Evolutionary conservation across 92 coral and sea anemone genomes (phyloP), one percentile per base, ranked within the genome.

Genomic region (Desmophyllum pertusum): DNA sequence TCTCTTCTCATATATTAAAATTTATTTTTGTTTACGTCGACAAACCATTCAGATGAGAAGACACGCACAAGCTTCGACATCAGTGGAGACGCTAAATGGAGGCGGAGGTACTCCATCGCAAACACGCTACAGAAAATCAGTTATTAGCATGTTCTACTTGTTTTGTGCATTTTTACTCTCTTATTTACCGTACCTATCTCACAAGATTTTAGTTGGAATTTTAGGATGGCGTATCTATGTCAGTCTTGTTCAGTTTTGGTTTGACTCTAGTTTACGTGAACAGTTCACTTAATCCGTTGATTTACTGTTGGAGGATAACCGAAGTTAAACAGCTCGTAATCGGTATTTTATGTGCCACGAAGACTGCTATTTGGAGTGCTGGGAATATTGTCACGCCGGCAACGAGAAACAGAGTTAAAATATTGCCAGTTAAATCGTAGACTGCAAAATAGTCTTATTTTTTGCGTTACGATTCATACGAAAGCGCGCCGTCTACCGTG

Each of bases 191-290:
- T 87, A 87, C 39, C 48, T 87, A 2, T 75, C 27, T 40, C 65
- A 50, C 4, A 75, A 75, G 30, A 75, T 75, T 48, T 48, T 52
- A 52, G 79, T 75, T 15, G 27, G 40, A 30, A 31, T 48, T 10
- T 75, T 75, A 37, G 79, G 79, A 11, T 75, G 79, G 79, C 42
- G 79, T 36, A 10, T 75, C 79, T 0, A 75, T 36, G 27, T 75
- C 79, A 19, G 79, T 33, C 30, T 21, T 75, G 10, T 61, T 87
- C 59, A 87, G 84, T 76, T 50, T 67, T 25, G 84, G 83, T 0
- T 81, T 85, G 48, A 67, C 91, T 18, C 27, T 87, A 0, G 84
- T 87, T 35, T 87, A 87, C 74, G 61, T 69, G 42, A 87, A 82
- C 80, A 81, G 87, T 17, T 75, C 87, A 15, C 36, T 87, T n/a